Conservation (phyloP, 1,140 invertebrate species). For the Aphidius ervi region DNA sequence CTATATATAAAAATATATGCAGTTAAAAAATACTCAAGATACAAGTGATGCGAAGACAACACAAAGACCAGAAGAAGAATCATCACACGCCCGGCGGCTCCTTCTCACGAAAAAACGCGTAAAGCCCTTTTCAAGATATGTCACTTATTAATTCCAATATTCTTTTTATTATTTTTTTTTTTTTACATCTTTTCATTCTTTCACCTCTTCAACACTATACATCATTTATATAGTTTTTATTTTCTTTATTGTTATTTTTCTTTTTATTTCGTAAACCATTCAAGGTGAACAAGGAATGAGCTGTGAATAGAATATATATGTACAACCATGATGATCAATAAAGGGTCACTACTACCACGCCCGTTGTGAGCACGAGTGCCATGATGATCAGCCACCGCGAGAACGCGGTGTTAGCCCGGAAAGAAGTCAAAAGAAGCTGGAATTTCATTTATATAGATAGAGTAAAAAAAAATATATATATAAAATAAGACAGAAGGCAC, state of each 20-base stretch:
- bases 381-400: constrained; percentile 18
- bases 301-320: constrained; percentile 40
- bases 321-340: background rate
- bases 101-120: constrained; percentile 34
- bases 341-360: too few species aligned
- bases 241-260: background rate
- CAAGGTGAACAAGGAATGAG: background rate
- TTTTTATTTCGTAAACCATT: constrained; percentile 1
- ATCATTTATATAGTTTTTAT: too few species aligned
- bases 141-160: constrained; percentile 53
- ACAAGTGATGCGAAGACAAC: background rate
- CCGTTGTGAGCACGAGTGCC: constrained; percentile 4
- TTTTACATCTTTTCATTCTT: constrained; percentile 2
- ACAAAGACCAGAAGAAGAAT: constrained; percentile 16
- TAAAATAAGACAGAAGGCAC: constrained; percentile 34
- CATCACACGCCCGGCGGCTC: constrained; percentile 28
- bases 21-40: too few species aligned
- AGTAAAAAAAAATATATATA: background rate
- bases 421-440: constrained; percentile 32
- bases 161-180: constrained; percentile 23
- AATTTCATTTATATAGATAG: constrained; percentile 14
- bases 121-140: constrained; percentile 46
- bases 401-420: constrained; percentile 26
- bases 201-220: background rate
- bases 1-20: too few species aligned